phyloP scores from a whole-genome alignment of 2,797 vertebrate species.

The Gambelia wislizenii region DNA sequence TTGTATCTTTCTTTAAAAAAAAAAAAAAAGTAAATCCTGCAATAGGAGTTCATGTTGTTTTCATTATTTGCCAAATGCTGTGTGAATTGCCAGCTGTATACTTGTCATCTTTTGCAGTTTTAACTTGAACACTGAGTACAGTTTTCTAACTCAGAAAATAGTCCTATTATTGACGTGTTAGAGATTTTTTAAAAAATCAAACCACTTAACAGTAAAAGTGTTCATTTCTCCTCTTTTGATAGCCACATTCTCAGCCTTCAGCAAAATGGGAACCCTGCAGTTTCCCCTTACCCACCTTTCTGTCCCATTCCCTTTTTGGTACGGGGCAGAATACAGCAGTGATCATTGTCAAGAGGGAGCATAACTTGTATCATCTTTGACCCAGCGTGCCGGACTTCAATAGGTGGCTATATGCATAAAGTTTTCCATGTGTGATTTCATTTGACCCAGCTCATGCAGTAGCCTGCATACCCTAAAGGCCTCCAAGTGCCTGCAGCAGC shows the following conservation, averaged over 20 bases:
- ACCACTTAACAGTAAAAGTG: constrained; percentile 7
- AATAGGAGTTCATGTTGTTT: constrained; percentile 25
- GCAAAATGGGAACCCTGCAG: background rate
- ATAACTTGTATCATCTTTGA: background rate
- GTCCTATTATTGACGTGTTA: background rate
- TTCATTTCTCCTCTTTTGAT: background rate
- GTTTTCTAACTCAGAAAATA: constrained; percentile 19
- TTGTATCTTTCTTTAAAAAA: background rate
- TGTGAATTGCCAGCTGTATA: constrained; percentile 26
- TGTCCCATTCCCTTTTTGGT: background rate
- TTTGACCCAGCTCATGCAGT: background rate
- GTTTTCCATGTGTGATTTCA: background rate
- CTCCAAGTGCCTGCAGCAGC: background rate
- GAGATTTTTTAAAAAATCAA: constrained; percentile 37
- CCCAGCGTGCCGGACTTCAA: background rate
- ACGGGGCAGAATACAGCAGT: background rate
- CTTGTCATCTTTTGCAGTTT: constrained; percentile 10
- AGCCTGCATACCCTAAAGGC: background rate
- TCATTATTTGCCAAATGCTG: constrained; percentile 35
- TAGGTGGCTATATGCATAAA: background rate
- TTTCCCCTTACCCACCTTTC: background rate
- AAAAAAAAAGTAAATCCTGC: constrained; percentile 1
- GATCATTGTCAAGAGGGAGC: background rate
- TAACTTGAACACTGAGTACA: constrained; percentile 10
- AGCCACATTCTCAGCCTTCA: background rate